Base-by-base conservation (phyloP, 2,113 vertebrate genomes). In the Patagioenas fasciata region DNA sequence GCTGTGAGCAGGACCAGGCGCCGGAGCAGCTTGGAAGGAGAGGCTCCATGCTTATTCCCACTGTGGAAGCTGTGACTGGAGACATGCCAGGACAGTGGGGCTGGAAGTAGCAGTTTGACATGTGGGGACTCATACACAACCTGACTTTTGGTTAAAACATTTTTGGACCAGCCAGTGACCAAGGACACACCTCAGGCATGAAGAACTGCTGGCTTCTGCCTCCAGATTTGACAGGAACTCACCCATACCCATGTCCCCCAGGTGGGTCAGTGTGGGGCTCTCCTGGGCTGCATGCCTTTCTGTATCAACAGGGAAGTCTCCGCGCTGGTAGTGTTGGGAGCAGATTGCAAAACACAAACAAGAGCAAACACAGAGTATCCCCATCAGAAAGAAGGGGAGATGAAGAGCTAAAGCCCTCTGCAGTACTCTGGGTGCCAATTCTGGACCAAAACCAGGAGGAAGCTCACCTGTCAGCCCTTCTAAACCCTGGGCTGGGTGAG, bases 221-320 rank as follows among this genome's bases (percentile, higher is more conserved):
- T 13, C 14, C 42, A 38, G 10, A 34, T 62, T 64, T 93, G 56
- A 13, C 6, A 51, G 61, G 40, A 73, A 25, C 25, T 62, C 29
- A 19, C 34, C 32, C 2, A 3, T 47, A 79, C n/a, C 0, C 0
- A 10, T 12, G 10, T 78, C 60, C 38, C 32, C 3, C 0, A 23
- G 24, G 23, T 32, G 40, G 31, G 25, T 17, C 3, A 5, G 11
- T 36, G 65, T 51, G 42, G 34, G 32, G 20, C 50, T 72, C 14
- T 34, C 58, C 36, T 20, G 73, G 15, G 24, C 40, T 56, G 32
- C n/a, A 3, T 23, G 47, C 21, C 58, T 79, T 62, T 77, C 38
- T 54, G 67, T 11, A 20, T 34, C 1, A 3, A 18, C 1, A 1
- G 19, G 57, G 38, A 66, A 7, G 1, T 42, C 26, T 82, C 73